A percentile compares a stretch with the other conserved stretches of the same genome.
These are phyloP conservation scores for Sylvia borin DNA, from an alignment of 2,797 vertebrate genomes.

Conservation along the genomic window DNA sequence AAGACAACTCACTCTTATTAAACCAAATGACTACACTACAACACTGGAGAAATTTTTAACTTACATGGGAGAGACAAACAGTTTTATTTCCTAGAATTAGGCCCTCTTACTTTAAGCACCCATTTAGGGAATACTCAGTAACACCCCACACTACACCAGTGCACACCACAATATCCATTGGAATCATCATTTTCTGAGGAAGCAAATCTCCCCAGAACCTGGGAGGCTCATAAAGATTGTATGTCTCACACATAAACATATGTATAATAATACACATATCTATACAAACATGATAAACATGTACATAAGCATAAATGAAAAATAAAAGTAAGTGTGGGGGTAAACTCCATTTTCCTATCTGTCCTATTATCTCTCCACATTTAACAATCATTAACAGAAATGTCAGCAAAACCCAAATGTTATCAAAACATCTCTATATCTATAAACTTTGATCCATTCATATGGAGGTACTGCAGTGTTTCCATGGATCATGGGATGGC, in stretches of 20 bases:
- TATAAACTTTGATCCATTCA: neutral
- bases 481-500: neutral
- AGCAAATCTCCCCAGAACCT: neutral
- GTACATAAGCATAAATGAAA: neutral
- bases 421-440: neutral
- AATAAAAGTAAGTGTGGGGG: neutral
- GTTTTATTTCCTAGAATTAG: neutral
- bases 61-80: neutral
- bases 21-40: neutral
- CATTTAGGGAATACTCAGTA: neutral
- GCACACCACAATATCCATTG: accelerated
- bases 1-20: neutral
- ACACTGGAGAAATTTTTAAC: neutral
- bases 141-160: neutral
- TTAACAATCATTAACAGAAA: conserved; percentile 2
- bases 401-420: neutral
- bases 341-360: neutral
- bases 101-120: neutral
- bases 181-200: neutral
- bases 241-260: neutral
- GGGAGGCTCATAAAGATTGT: neutral
- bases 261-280: neutral
- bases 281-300: neutral
- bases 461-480: neutral
- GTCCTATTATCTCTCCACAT: neutral